Evolutionary conservation across 2,888 invertebrate genomes (phyloP), one percentile per base, ranked within the genome.

Genomic region (Pristionchus japonicus): DNA sequence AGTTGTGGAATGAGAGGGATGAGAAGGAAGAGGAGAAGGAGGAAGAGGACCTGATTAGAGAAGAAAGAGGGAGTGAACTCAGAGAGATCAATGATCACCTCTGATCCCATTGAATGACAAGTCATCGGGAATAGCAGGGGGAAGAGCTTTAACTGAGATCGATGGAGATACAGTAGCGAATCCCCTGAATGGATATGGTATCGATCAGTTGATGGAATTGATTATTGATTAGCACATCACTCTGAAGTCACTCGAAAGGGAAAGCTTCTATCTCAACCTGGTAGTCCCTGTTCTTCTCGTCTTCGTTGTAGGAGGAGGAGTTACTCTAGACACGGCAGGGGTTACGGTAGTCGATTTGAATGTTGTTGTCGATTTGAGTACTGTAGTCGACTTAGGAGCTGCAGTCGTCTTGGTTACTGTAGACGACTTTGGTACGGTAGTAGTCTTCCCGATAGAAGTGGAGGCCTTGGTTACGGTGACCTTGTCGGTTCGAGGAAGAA

Each of bases 121-220:
- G 9, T 83, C 82, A 52, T 49, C 49, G 1, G 31, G 82, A 52
- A 83, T 52, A 23, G 82, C 9, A 23, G 82, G 82, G 34, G 82
- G 82, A 11, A 83, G 52, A 13, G 82, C 31, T 52, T 83, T 83
- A 49, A 83, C 82, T 49, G 82, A 83, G 49, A 83, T 83, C 15
- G 49, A 27, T 49, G 82, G 82, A 37, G 82, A 52, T 83, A 83
- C 82, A n/a, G 82, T 83, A 52, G 82, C 37, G 52, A 83, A 52
- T 31, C 13, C 52, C 52, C 82, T 83, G 37, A 52, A 83, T 34
- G 52, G 52, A 52, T 83, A 52, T 27, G 82, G 31, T 83, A 77
- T n/a, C 15, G 37, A 43, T 43, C 43, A 27, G 23, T 70, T 6
- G 15, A 70, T 7, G 23, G 20, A 37, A 47, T 1, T 23, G 77